Evolutionary conservation across 2,113 vertebrate genomes (phyloP), one percentile per base, ranked within the genome.

Genomic region (Aldabrachelys gigantea): DNA sequence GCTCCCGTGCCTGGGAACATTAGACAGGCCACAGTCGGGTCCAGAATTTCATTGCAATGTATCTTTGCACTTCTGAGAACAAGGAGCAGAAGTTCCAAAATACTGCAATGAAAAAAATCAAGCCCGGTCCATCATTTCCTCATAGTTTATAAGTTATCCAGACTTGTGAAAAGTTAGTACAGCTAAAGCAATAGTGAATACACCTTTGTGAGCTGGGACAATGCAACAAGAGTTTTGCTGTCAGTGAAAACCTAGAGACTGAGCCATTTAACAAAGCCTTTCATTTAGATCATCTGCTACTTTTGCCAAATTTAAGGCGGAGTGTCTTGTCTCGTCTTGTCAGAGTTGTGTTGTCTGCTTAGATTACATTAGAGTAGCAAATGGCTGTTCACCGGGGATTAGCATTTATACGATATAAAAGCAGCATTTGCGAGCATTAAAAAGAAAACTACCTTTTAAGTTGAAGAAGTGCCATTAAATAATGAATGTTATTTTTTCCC

Each of bases 201-300:
- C 78, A 72, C 80, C 54, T 53, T 90, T 59, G 16, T 57, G 75
- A 72, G 90, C 62, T 87, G 76, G 75, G 81, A 75, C 53, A 44
- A 24, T 57, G 89, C 84, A 79, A 44, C 50, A 83, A 50, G 95
- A 94, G 92, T 96, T 92, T 38, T 94, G 90, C 90, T 96, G 94
- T 88, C 97, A 95, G 85, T 83, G 90, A 81, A 54, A 94, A 94
- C 72, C 84, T 93, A 95, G 93, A 57, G 82, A 94, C 87, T 96
- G 95, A 95, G 88, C 35, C 90, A 75, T 88, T 95, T 56, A 29
- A 84, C 94, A 47, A 89, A 96, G 79, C 85, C 95, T 91, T 95
- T 97, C 94, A 49, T 82, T 96, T 85, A 41, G 81, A 95, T 96
- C 54, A 81, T n/a, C 65, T 76, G 89, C 93, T 93, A 93, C 90